phyloP scores from a whole-genome alignment of 2,113 vertebrate genomes.

The Hippocampus mohnikei region DNA sequence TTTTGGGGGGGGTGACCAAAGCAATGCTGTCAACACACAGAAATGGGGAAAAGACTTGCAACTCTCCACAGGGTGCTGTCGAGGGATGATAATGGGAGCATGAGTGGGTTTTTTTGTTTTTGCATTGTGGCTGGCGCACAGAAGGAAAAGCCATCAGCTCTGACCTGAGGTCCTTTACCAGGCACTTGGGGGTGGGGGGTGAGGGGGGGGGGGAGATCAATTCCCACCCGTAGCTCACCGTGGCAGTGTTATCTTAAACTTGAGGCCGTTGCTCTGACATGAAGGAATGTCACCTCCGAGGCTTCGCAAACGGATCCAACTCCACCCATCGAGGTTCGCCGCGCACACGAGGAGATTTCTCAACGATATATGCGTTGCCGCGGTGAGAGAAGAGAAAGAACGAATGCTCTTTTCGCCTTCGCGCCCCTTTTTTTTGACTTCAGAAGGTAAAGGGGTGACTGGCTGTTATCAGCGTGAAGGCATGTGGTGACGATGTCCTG shows the following conservation, averaged over 20 bases:
- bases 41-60: neutral
- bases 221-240: constrained; percentile 73
- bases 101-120: constrained; percentile 44
- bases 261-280: constrained; percentile 70
- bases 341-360: constrained; percentile 51
- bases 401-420: constrained; percentile 23
- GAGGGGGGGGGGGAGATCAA: constrained; percentile 55
- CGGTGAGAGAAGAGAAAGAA: constrained; percentile 4
- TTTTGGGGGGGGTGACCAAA: no score
- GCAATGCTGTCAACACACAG: no score
- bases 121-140: constrained; percentile 41
- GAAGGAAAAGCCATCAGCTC: constrained; percentile 70
- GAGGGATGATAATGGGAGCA: constrained; percentile 26
- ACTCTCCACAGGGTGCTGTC: constrained; percentile 13
- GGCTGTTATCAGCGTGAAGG: constrained; percentile 65
- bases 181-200: constrained; percentile 13
- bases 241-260: constrained; percentile 75
- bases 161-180: constrained; percentile 59
- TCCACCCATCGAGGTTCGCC: constrained; percentile 41
- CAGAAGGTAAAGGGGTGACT: constrained; percentile 52
- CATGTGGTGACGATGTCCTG: constrained; percentile 61
- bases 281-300: constrained; percentile 69
- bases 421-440: constrained; percentile 50
- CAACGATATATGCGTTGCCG: constrained; percentile 4
- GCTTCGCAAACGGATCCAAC: constrained; percentile 42